phyloP scores from a whole-genome alignment of 2,888 invertebrate genomes.

The Andrena camellia region DNA sequence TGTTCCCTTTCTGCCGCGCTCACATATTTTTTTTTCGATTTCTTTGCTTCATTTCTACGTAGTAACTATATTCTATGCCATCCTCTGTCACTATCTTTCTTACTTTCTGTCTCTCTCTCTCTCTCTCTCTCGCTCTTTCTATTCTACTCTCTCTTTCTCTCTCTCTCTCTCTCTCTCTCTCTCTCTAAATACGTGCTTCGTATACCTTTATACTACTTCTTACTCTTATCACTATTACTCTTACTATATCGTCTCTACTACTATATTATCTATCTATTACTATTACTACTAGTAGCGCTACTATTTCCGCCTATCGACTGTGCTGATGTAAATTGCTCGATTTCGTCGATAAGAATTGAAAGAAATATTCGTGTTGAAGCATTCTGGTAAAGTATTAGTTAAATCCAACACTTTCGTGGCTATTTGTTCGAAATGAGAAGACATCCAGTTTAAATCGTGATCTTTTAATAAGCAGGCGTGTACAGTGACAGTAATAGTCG shows the following conservation, averaged over 20 bases:
- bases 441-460: no score
- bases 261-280: slow-evolving; percentile 57
- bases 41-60: slow-evolving; percentile 32
- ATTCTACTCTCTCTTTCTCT: slow-evolving; percentile 42
- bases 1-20: slow-evolving; percentile 41
- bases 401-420: background rate
- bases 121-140: slow-evolving; percentile 44
- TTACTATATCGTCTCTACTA: slow-evolving; percentile 66
- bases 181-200: slow-evolving; percentile 54
- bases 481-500: background rate
- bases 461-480: background rate
- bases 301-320: slow-evolving; percentile 42
- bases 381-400: background rate
- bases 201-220: slow-evolving; percentile 61
- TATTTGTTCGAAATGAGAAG: background rate
- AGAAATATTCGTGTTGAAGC: background rate
- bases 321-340: slow-evolving; percentile 39
- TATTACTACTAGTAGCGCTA: slow-evolving; percentile 59
- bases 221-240: slow-evolving; percentile 61
- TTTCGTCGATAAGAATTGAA: slow-evolving; percentile 6
- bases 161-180: slow-evolving; percentile 49
- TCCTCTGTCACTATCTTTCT: slow-evolving; percentile 18
- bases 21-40: background rate
- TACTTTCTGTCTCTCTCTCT: slow-evolving; percentile 35
- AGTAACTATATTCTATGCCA: slow-evolving; percentile 21